Percentiles rank a stretch among this genome's conserved stretches.
Evolutionary conservation across 1,140 invertebrate species (phyloP).

Genomic region (Platyscapa corneri): DNA sequence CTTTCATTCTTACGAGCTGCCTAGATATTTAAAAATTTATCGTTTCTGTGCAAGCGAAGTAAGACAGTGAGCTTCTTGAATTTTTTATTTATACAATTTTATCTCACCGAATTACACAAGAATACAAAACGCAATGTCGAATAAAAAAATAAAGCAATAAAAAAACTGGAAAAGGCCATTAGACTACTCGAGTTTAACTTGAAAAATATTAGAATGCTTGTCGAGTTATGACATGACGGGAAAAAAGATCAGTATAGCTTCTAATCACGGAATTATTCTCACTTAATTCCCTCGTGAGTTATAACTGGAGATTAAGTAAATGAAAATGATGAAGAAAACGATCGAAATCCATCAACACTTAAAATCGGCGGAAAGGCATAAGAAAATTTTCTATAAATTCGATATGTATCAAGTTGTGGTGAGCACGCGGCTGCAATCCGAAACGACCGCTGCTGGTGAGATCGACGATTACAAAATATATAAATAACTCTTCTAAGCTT

Average conservation of each 20-base stretch:
- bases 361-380: background rate
- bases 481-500: constrained; percentile 24
- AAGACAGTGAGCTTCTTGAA: background rate
- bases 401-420: background rate
- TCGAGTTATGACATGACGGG: background rate
- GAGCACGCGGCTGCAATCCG: background rate
- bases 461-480: constrained; percentile 31
- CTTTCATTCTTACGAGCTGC: background rate
- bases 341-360: constrained; percentile 4
- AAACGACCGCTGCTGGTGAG: background rate
- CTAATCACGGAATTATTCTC: background rate
- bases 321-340: background rate
- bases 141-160: too few species aligned
- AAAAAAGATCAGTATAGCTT: background rate
- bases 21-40: background rate
- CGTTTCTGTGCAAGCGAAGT: too few species aligned
- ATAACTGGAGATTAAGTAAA: background rate
- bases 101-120: background rate
- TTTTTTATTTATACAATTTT: background rate
- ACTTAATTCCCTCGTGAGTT: background rate
- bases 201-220: background rate
- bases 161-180: too few species aligned
- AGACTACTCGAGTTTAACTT: too few species aligned
- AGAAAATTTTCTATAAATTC: background rate
- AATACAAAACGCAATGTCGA: too few species aligned